Percentiles rank a stretch among this genome's conserved stretches.
These are phyloP conservation scores for Ormyrus pomaceus DNA, from an alignment of 2,888 invertebrate species.

Conservation along the genomic window DNA sequence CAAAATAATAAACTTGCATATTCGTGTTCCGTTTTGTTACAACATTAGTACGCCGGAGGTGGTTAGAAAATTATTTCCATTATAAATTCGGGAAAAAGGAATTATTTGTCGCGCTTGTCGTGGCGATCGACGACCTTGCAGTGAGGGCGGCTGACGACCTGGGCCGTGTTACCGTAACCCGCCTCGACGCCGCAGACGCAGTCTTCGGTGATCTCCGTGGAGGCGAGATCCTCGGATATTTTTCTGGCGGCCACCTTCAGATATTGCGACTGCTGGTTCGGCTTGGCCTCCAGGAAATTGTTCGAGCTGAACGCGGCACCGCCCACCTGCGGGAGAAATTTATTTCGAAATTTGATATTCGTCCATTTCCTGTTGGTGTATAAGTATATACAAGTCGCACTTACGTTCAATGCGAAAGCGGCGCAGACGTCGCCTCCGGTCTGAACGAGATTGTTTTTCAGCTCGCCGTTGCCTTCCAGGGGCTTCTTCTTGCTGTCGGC, in stretches of 20 bases:
- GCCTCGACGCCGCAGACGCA: conserved; percentile 68
- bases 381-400: conserved; percentile 63
- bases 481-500: conserved; percentile 82
- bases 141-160: conserved; percentile 62
- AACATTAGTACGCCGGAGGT: too few relatives aligned
- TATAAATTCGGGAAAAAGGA: too few relatives aligned
- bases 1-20: conserved; percentile 61
- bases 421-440: conserved; percentile 80
- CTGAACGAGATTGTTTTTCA: conserved; percentile 78
- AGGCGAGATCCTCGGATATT: conserved; percentile 69
- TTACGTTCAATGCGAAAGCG: conserved; percentile 81
- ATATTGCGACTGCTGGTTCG: conserved; percentile 80
- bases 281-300: conserved; percentile 78
- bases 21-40: too few relatives aligned
- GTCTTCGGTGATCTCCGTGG: conserved; percentile 69
- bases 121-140: conserved; percentile 72
- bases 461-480: conserved; percentile 78
- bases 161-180: conserved; percentile 61
- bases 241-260: conserved; percentile 76
- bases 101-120: conserved; percentile 60
- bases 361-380: conserved; percentile 1
- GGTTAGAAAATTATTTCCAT: too few relatives aligned
- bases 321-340: conserved; percentile 76
- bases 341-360: not conserved
- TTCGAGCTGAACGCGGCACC: conserved; percentile 82